phyloP scores from a whole-genome alignment of 53 echinoderm and acorn worm genomes.

The Paelopatides confundens region DNA sequence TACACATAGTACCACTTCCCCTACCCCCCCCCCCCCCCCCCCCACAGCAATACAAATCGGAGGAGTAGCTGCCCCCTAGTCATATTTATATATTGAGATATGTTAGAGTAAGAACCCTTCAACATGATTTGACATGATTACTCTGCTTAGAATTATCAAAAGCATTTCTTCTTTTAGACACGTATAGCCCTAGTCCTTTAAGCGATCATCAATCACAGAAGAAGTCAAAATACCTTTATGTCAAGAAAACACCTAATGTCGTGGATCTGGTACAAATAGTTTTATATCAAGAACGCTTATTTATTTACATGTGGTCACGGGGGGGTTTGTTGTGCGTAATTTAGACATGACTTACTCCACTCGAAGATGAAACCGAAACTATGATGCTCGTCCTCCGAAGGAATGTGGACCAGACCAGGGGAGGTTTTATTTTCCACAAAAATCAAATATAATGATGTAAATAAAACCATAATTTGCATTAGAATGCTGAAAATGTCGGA shows the following conservation, averaged over 20 bases:
- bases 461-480: neutral
- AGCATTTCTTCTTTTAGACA: too few species aligned
- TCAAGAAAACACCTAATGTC: neutral
- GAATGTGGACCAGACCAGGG: constrained; percentile 12
- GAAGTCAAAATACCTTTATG: neutral
- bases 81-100: too few species aligned
- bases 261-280: neutral
- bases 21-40: too few species aligned
- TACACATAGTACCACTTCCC: too few species aligned
- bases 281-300: neutral
- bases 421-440: constrained; percentile 4
- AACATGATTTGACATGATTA: too few species aligned
- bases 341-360: neutral
- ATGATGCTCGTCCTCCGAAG: neutral
- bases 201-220: neutral
- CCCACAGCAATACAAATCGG: too few species aligned
- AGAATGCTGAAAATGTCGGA: neutral
- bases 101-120: too few species aligned
- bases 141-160: too few species aligned
- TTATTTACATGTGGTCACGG: neutral
- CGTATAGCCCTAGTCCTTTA: neutral
- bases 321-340: neutral
- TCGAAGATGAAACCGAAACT: constrained; percentile 37
- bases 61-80: too few species aligned
- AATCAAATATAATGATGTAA: neutral